Percentiles rank a stretch among this genome's conserved stretches.
phyloP scores from a whole-genome alignment of 1,140 invertebrate genomes.

The Odontomachus brunneus region DNA sequence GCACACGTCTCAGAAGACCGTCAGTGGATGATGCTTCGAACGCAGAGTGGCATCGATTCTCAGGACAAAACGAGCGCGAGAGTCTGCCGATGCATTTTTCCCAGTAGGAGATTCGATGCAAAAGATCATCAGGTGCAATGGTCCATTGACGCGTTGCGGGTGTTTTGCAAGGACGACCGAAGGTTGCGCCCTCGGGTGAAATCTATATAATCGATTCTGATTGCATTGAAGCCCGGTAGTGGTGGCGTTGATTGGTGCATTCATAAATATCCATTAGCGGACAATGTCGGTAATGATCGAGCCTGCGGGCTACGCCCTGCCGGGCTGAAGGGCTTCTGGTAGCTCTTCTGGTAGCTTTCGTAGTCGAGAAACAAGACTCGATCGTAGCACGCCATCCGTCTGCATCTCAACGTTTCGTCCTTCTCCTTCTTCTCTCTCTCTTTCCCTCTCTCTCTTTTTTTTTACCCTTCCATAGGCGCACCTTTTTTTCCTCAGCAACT shows the following conservation, averaged over 20 bases:
- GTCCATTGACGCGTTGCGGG: constrained; percentile 33
- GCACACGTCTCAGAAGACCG: not conserved
- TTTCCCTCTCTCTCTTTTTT: constrained; percentile 24
- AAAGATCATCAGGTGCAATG: constrained; percentile 51
- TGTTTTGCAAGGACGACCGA: constrained; percentile 68
- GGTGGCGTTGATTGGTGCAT: constrained; percentile 84
- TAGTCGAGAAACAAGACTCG: constrained; percentile 74
- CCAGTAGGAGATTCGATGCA: not conserved
- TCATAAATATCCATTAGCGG: constrained; percentile 86
- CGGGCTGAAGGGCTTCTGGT: constrained; percentile 71
- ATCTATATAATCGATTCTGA: constrained; percentile 85
- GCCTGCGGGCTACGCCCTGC: constrained; percentile 83
- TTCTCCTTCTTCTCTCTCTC: not conserved
- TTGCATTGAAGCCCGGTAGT: constrained; percentile 86
- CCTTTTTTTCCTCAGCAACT: constrained; percentile 52
- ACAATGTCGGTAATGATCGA: constrained; percentile 85
- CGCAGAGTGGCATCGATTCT: constrained; percentile 9
- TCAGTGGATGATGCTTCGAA: not conserved
- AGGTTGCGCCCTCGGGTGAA: constrained; percentile 63
- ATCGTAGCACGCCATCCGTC: constrained; percentile 71
- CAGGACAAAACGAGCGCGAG: constrained; percentile 10
- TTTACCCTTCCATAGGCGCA: constrained; percentile 58
- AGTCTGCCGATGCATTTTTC: not conserved
- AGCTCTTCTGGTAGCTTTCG: constrained; percentile 74
- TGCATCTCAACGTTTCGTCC: constrained; percentile 63